Percentiles rank a stretch among this genome's conserved stretches.
Evolutionary conservation across 2,113 vertebrate genomes (phyloP).

Genomic region (Ceuthmochares aereus): DNA sequence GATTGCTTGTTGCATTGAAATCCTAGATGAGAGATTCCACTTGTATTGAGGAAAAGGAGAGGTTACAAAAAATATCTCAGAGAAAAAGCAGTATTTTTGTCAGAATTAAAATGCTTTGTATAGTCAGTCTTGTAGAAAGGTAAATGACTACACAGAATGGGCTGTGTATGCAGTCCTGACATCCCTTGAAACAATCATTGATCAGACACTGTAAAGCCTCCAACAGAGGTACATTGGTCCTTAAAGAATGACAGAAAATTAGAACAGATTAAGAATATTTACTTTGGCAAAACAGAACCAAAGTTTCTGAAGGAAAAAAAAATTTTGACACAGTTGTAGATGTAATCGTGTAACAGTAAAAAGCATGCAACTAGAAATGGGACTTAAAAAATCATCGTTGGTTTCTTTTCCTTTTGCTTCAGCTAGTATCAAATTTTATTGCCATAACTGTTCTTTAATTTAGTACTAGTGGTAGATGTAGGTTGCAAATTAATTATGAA

Average conservation of each 20-base stretch:
- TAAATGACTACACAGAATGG: background rate
- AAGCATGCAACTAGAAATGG: background rate
- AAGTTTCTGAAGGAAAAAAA: constrained; percentile 20
- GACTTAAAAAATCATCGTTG: background rate
- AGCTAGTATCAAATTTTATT: background rate
- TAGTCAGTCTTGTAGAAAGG: background rate
- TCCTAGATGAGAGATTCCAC: background rate
- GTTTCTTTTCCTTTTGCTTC: background rate
- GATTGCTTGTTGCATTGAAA: background rate
- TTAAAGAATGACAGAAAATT: constrained; percentile 10
- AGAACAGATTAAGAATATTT: constrained; percentile 12
- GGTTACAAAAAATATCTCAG: background rate
- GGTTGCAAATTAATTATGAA: background rate
- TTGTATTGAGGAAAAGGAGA: background rate
- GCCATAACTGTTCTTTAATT: background rate
- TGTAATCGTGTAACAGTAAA: background rate
- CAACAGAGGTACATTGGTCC: background rate
- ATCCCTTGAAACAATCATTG: background rate
- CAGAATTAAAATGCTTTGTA: background rate
- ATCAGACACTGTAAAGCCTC: background rate
- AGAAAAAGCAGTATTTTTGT: background rate
- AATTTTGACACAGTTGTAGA: background rate
- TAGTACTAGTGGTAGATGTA: background rate
- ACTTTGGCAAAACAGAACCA: constrained; percentile 2
- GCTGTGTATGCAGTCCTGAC: background rate